phyloP scores from a whole-genome alignment of 2,888 invertebrate genomes.

The Eretmocerus hayati region DNA sequence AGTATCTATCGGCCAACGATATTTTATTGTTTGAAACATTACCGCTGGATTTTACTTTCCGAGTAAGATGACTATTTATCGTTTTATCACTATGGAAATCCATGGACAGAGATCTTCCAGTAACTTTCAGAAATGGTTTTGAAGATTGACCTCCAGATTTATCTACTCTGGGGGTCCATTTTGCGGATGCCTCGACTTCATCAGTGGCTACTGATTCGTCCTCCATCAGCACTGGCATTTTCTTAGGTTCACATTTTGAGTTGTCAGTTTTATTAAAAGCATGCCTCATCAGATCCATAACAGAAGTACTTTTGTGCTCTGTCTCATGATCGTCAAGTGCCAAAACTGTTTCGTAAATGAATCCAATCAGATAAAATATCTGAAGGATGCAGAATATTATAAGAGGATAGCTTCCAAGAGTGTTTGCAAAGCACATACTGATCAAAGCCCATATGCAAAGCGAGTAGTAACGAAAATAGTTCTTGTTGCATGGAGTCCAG shows the following conservation, averaged over 20 bases:
- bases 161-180: conserved; percentile 6
- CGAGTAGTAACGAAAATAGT: conserved; percentile 61
- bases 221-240: conserved; percentile 16
- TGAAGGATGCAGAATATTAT: conserved; percentile 65
- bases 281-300: conserved; percentile 34
- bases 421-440: conserved; percentile 67
- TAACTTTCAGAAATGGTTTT: conserved; percentile 23
- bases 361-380: conserved; percentile 59
- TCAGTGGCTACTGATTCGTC: conserved; percentile 12
- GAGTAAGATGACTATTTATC: conserved; percentile 10
- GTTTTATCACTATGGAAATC: conserved; percentile 31
- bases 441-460: conserved; percentile 69
- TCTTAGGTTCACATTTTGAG: neutral
- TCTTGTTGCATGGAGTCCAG: conserved; percentile 68
- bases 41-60: conserved; percentile 21
- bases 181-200: conserved; percentile 7
- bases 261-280: conserved; percentile 33
- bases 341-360: conserved; percentile 57
- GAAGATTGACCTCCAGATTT: conserved; percentile 5
- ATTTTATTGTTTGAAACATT: conserved; percentile 15
- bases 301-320: conserved; percentile 38
- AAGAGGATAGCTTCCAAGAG: conserved; percentile 70
- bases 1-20: conserved; percentile 33
- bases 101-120: conserved; percentile 36
- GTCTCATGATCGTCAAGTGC: conserved; percentile 50